A percentile compares a stretch with the other conserved stretches of the same genome.
Conservation (phyloP, 1,140 invertebrate genomes). For the Amyelois transitella region DNA sequence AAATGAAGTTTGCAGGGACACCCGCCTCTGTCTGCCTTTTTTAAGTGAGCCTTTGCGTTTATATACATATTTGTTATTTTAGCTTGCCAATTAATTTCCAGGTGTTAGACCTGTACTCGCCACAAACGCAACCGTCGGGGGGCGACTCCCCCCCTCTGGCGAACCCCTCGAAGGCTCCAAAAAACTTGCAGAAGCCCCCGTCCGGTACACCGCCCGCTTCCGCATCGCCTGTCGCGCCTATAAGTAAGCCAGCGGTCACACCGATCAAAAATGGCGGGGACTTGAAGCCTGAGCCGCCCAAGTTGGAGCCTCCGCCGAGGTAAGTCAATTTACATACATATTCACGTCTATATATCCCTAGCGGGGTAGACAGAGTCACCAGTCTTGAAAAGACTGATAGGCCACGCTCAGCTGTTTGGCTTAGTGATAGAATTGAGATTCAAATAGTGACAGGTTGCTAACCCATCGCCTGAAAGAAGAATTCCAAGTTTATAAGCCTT, state of each 20-base stretch:
- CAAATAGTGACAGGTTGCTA: too few species aligned
- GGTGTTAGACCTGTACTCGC: conserved; percentile 90
- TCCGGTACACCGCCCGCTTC: conserved; percentile 71
- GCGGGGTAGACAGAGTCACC: too few species aligned
- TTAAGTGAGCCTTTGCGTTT: too few species aligned
- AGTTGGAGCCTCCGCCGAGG: conserved; percentile 35
- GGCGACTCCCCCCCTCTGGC: conserved; percentile 80
- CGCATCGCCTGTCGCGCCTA: conserved; percentile 59
- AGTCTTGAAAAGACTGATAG: too few species aligned
- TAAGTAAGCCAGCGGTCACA: conserved; percentile 41
- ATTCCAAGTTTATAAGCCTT: too few species aligned
- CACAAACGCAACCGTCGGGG: conserved; percentile 75
- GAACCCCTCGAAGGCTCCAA: conserved; percentile 36
- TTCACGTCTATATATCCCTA: too few species aligned
- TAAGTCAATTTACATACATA: conserved; percentile 46
- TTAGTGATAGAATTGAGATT: too few species aligned
- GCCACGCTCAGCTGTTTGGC: too few species aligned
- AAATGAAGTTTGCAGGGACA: too few species aligned
- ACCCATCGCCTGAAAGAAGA: too few species aligned
- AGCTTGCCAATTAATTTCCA: conserved; percentile 25
- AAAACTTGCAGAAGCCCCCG: conserved; percentile 68
- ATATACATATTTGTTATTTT: too few species aligned
- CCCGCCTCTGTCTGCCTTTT: too few species aligned
- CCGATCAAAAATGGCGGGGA: conserved; percentile 66
- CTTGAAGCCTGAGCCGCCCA: conserved; percentile 42